Base-by-base conservation (phyloP, 2,888 invertebrate genomes). In the Latrodectus elegans region DNA sequence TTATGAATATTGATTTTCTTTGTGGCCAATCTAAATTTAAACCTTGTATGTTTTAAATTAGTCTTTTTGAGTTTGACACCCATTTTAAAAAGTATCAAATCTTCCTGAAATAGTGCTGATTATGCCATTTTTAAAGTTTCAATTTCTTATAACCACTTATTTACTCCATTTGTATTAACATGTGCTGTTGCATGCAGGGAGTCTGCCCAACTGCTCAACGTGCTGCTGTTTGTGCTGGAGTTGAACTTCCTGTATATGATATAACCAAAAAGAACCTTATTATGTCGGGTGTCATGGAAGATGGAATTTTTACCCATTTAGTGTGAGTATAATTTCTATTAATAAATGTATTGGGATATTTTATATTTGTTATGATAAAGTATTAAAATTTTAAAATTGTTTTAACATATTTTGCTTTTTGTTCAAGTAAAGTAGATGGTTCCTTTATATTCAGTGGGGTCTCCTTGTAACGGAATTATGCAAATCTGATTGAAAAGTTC, bases 161-260 rank as follows among this genome's bases (percentile, higher is more conserved):
- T 6, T 38, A 2, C 6, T 38, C 38, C 38, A 38, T 38, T 38
- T 38, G 6, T 1, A 38, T 38, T 38, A 6, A 38, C 38, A 38
- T 38, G 4, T 38, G 38, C 4, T 38, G 38, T 2, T 38, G 3
- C 38, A 38, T 38, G 74, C 93, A 97, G 95, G 98, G 98, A 89
- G 97, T 97, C 88, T 96, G 95, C 49, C 96, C 98, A 17, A 98
- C 98, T 79, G 95, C 97, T 77, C 98, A 98, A 93, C 94, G 98
- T 91, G 98, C 98, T 60, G 97, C 96, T 14, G 94, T 97, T 67
- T 97, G 98, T 91, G 97, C 97, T 67, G 97, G 97, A 15, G 97
- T 98, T 72, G 98, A 98, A 93, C 94, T 98, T 91, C 98, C 98
- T 65, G 96, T 96, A 71, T 98, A 98, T 93, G 98, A 98, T 93